Conservation (phyloP, 2,888 invertebrate genomes). For the Bedellia somnulentella region DNA sequence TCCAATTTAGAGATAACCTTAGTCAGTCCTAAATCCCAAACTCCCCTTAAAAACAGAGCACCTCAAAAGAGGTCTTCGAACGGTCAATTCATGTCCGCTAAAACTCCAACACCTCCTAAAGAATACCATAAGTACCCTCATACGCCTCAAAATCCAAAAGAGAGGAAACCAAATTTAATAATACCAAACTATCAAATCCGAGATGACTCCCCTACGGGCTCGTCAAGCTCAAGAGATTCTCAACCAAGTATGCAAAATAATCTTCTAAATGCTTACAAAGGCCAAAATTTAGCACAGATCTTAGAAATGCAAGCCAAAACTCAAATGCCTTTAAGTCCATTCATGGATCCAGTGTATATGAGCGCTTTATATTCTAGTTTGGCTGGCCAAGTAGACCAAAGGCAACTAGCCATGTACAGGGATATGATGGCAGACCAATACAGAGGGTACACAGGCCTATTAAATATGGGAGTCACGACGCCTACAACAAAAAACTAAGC, state of each 20-base stretch:
- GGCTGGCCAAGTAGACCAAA: constrained; percentile 38
- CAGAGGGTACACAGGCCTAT: constrained; percentile 28
- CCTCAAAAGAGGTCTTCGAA: constrained; percentile 55
- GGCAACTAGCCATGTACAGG: constrained; percentile 43
- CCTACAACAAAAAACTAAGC: constrained; percentile 52
- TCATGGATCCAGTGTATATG: constrained; percentile 41
- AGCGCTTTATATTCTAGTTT: constrained; percentile 35
- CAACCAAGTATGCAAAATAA: constrained; percentile 13
- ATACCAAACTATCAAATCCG: constrained; percentile 41
- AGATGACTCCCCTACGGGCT: constrained; percentile 31
- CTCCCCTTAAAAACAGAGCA: constrained; percentile 23
- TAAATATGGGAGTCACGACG: constrained; percentile 28
- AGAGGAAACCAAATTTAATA: constrained; percentile 20
- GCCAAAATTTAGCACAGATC: constrained; percentile 16
- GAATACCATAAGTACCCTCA: constrained; percentile 22
- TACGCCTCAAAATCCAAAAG: constrained; percentile 16
- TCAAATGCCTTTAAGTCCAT: constrained; percentile 17
- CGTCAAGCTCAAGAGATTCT: constrained; percentile 21
- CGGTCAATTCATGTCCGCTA: constrained; percentile 56
- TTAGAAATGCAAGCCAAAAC: constrained; percentile 22
- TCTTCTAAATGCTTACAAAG: constrained; percentile 12
- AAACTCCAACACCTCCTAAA: constrained; percentile 39
- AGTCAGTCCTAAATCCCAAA: constrained; percentile 51
- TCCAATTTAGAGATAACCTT: constrained; percentile 74
- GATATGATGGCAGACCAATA: constrained; percentile 40